A percentile compares a stretch with the other conserved stretches of the same genome.
Conservation (phyloP, 2,113 vertebrate species). For the Brienomyrus brachyistius region DNA sequence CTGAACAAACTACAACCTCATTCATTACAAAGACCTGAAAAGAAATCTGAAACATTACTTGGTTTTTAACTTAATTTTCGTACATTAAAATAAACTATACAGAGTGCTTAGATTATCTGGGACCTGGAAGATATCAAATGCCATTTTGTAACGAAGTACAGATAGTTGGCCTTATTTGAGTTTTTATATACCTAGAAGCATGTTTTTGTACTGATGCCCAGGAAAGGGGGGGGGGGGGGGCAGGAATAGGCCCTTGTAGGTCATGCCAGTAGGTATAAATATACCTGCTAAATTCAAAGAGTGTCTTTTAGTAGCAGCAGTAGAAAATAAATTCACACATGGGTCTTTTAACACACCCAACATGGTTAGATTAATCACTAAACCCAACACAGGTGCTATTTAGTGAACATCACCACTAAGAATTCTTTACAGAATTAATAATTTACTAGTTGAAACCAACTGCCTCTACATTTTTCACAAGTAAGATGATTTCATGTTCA, state of each 20-base stretch:
- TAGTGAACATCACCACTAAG: constrained; percentile 4
- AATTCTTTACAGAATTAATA: constrained; percentile 4
- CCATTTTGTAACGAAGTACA: neutral
- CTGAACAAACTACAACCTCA: neutral
- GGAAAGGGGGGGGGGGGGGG: neutral
- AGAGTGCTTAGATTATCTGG: neutral
- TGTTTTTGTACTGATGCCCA: neutral
- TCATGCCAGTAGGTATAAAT: neutral
- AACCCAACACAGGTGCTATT: neutral
- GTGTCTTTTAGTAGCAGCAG: neutral
- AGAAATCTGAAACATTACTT: neutral
- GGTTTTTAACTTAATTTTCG: neutral
- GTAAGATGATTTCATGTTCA: neutral
- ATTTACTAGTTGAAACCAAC: constrained; percentile 3
- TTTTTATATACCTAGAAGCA: neutral
- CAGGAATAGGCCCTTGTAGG: neutral
- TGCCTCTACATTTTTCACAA: neutral
- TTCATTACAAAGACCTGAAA: neutral
- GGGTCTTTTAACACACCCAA: constrained; percentile 9
- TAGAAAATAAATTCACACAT: neutral
- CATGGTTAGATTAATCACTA: neutral
- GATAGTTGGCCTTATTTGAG: neutral
- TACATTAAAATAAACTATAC: neutral
- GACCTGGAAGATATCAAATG: neutral
- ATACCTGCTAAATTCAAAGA: neutral